These are phyloP conservation scores for Zygaena filipendulae DNA, from an alignment of 2,888 invertebrate species.

Conservation along the genomic window DNA sequence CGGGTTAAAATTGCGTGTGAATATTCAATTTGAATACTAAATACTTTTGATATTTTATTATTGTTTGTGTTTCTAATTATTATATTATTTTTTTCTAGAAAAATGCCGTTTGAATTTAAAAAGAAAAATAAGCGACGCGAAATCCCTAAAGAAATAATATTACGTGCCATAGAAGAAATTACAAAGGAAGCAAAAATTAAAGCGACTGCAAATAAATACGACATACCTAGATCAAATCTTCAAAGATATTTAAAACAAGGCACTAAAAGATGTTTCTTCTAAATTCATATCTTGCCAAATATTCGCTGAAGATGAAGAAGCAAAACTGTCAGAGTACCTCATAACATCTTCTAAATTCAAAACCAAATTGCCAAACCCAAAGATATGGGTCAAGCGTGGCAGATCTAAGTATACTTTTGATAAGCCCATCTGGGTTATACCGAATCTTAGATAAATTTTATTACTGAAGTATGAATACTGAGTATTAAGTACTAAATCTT, in stretches of 20 bases:
- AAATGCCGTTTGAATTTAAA: constrained; percentile 12
- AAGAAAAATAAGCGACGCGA: constrained; percentile 8
- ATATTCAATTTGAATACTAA: constrained; percentile 1
- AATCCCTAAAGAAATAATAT: constrained; percentile 10
- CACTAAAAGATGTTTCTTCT: constrained; percentile 9
- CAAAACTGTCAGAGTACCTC: constrained; percentile 9
- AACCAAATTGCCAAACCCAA: constrained; percentile 10
- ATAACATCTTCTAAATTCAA: constrained; percentile 10
- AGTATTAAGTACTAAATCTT: constrained; percentile 3
- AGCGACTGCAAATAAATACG: constrained; percentile 7
- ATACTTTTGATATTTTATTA: constrained; percentile 4
- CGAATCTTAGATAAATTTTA: constrained; percentile 7
- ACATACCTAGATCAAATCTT: constrained; percentile 12
- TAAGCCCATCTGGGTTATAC: constrained; percentile 9
- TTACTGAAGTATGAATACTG: constrained; percentile 3
- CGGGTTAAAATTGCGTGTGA: background rate
- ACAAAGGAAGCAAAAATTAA: constrained; percentile 7
- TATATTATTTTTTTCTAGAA: constrained; percentile 8
- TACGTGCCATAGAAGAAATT: constrained; percentile 9
- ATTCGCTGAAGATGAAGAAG: constrained; percentile 13
- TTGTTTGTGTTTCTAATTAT: no score
- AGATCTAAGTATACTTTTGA: constrained; percentile 7
- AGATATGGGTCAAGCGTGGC: no score
- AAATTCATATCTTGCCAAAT: constrained; percentile 13
- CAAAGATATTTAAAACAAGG: constrained; percentile 13